Evolutionary conservation across 2,797 vertebrate genomes (phyloP).

Genomic region (Dendrocincla fuliginosa): DNA sequence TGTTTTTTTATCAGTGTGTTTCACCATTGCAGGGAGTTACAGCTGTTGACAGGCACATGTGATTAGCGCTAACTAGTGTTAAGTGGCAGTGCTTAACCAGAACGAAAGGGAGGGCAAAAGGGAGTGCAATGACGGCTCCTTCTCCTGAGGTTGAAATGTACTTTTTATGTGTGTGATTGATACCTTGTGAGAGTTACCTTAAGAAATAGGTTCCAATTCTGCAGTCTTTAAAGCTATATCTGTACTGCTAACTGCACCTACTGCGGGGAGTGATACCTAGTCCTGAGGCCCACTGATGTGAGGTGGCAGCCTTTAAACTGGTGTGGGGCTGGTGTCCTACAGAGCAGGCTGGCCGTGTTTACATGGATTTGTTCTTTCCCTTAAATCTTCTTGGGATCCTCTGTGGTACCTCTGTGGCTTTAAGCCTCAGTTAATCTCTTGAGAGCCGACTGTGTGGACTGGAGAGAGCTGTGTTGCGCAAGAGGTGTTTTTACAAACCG

Average conservation of each 20-base stretch:
- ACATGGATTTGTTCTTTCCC: not conserved
- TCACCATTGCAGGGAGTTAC: not conserved
- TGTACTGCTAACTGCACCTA: accelerated
- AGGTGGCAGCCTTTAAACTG: not conserved
- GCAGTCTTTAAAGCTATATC: not conserved
- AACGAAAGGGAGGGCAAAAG: not conserved
- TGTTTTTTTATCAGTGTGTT: not conserved
- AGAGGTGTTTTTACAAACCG: not conserved
- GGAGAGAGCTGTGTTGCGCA: not conserved
- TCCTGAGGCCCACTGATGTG: not conserved
- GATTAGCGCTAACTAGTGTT: not conserved
- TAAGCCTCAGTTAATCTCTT: not conserved
- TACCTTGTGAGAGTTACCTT: not conserved
- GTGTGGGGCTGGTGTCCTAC: not conserved
- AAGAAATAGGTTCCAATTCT: not conserved
- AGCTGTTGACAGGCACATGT: not conserved
- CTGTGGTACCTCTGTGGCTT: not conserved
- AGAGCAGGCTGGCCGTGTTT: not conserved
- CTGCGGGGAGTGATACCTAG: not conserved
- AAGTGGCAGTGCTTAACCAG: not conserved
- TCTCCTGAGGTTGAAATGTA: accelerated
- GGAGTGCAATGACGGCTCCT: not conserved
- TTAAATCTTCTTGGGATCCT: not conserved
- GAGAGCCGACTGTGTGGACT: not conserved
- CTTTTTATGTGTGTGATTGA: not conserved